phyloP scores from a whole-genome alignment of 2,888 invertebrate species.

The Yponomeuta cagnagella region DNA sequence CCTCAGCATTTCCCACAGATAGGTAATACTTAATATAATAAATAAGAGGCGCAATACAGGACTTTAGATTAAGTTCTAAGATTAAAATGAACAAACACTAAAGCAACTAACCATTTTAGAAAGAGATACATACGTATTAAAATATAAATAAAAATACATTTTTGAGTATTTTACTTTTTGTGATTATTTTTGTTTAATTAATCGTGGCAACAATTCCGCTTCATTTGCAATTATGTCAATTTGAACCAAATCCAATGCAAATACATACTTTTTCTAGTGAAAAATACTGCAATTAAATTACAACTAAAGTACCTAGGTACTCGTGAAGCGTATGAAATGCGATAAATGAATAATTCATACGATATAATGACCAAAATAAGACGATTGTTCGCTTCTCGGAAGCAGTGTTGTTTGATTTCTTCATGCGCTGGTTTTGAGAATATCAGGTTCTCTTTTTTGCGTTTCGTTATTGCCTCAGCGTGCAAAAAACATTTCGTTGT shows the following conservation, averaged over 20 bases:
- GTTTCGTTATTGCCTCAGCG: neutral
- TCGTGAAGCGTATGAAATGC: conserved; percentile 49
- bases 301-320: conserved; percentile 29
- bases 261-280: neutral
- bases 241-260: neutral
- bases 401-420: conserved; percentile 40
- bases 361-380: conserved; percentile 60
- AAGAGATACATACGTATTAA: no score
- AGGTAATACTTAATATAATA: no score
- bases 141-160: no score
- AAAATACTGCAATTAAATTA: conserved; percentile 35
- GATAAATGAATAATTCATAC: conserved; percentile 64
- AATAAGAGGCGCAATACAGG: no score
- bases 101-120: no score
- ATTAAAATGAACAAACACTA: no score
- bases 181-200: no score
- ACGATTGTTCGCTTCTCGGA: conserved; percentile 61
- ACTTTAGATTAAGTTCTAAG: no score
- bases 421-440: conserved; percentile 23
- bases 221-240: neutral
- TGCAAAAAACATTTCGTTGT: neutral
- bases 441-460: conserved; percentile 16
- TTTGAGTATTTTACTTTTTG: no score
- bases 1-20: no score
- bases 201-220: no score